phyloP scores from a whole-genome alignment of 2,113 vertebrate genomes.

The Xyrauchen texanus region DNA sequence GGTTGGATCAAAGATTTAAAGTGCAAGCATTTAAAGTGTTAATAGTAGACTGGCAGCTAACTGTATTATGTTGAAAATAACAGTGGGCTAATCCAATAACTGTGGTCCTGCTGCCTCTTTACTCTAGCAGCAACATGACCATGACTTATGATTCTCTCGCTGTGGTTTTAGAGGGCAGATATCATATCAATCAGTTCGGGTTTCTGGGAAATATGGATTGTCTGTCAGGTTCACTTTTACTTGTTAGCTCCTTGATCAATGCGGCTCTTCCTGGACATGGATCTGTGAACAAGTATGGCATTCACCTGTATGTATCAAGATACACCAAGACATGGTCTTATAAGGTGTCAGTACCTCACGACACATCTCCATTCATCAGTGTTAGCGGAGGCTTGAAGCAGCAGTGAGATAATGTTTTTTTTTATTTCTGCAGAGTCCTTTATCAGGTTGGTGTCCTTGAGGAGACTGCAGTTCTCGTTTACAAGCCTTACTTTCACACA shows the following conservation, averaged over 20 bases:
- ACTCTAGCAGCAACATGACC: conserved; percentile 8
- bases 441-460: background rate
- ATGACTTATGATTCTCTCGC: conserved; percentile 25
- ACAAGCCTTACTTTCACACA: background rate
- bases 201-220: conserved; percentile 40
- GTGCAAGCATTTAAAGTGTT: background rate
- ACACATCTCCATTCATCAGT: conserved; percentile 4
- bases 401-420: background rate
- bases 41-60: conserved; percentile 5
- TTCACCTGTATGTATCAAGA: background rate
- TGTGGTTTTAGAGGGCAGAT: conserved; percentile 38
- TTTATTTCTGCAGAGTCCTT: background rate
- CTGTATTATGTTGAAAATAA: conserved; percentile 19
- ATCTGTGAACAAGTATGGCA: conserved; percentile 11
- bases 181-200: conserved; percentile 23
- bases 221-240: conserved; percentile 36
- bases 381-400: background rate
- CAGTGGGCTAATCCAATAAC: conserved; percentile 16
- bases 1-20: conserved; percentile 1
- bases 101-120: conserved; percentile 5
- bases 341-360: background rate
- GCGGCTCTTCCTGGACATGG: conserved; percentile 19
- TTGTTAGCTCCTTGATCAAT: conserved; percentile 28
- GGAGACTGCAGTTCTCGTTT: background rate
- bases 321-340: background rate